These are phyloP conservation scores for Augochlora pura DNA, from an alignment of 1,140 invertebrate genomes.

Conservation along the genomic window DNA sequence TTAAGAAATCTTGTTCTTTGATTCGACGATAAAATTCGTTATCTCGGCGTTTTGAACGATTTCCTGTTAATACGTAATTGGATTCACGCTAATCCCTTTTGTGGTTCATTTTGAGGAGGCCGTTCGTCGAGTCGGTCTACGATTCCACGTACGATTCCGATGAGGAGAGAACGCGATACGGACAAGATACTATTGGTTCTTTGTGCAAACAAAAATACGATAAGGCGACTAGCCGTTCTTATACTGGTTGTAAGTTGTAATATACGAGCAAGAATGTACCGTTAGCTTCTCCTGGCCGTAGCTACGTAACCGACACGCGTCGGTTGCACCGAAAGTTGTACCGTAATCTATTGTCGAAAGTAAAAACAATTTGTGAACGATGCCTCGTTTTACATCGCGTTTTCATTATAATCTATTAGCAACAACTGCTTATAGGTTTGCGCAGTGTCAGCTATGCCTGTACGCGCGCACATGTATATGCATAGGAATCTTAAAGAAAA, in stretches of 20 bases:
- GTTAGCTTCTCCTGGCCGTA: slow-evolving; percentile 15
- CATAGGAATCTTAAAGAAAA: too few relatives aligned
- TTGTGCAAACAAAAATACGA: slow-evolving; percentile 51
- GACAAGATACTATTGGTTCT: slow-evolving; percentile 37
- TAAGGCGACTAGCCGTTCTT: slow-evolving; percentile 36
- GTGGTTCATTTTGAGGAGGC: background rate
- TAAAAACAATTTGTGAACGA: background rate
- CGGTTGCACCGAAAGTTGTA: background rate
- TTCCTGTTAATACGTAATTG: background rate
- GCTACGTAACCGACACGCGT: background rate
- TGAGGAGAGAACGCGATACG: slow-evolving; percentile 18
- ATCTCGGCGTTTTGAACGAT: background rate
- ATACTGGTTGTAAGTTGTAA: slow-evolving; percentile 31
- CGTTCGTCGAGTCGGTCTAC: background rate
- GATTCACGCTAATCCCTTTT: background rate
- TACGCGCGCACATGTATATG: background rate
- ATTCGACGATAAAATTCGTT: background rate
- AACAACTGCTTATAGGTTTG: background rate
- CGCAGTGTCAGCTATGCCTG: background rate
- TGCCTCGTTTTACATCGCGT: too few relatives aligned
- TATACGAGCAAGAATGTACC: slow-evolving; percentile 23
- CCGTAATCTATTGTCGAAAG: background rate
- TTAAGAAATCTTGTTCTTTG: background rate
- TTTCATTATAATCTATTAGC: too few relatives aligned
- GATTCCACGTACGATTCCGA: background rate